Base-by-base conservation (phyloP, 2,888 invertebrate species). In the Himalopsyche japonica region DNA sequence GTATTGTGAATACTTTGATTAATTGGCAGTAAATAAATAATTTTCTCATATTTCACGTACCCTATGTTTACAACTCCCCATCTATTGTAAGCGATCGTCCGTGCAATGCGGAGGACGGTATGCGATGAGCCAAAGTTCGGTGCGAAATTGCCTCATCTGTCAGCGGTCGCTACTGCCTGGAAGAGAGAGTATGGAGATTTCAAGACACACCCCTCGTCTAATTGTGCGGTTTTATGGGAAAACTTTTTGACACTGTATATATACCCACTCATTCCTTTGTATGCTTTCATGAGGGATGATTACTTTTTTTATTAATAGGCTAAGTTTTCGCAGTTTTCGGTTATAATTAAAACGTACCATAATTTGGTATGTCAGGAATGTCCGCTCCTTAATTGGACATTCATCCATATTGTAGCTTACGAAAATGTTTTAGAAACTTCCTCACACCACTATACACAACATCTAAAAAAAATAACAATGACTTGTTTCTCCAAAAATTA, bases 221-320 rank as follows among this genome's bases (percentile, higher is more conserved):
- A 57, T 57, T 57, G 57, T 57, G 57, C 57, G 57, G 76, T 76
- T 76, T 76, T 76, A 76, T 76, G 76, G 76, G 57, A 57, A 57
- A 57, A 57, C 57, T 57, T 57, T 57, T 24, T 24, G 57, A 37
- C 37, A 57, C 20, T 34, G 49, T 84, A 80, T 43, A 76, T 81
- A 57, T 57, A 57, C 57, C 20, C 57, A 57, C 57, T 57, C 57
- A 57, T 57, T 57, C 57, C 57, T 24, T 57, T 57, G 57, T 57
- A 57, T 57, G 57, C 24, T 10, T 24, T 57, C 57, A 57, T 57
- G 24, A 57, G 57, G 20, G 57, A 57, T 20, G 6, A 20, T 57
- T 43, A 43, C 43, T 43, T 43, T 43, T 57, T 57, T 57, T 57
- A 57, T 57, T 57, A 57, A 57, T 57, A 20, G 57, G 57, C 15